phyloP scores from a whole-genome alignment of 2,888 invertebrate species.

The Protonemura montana region DNA sequence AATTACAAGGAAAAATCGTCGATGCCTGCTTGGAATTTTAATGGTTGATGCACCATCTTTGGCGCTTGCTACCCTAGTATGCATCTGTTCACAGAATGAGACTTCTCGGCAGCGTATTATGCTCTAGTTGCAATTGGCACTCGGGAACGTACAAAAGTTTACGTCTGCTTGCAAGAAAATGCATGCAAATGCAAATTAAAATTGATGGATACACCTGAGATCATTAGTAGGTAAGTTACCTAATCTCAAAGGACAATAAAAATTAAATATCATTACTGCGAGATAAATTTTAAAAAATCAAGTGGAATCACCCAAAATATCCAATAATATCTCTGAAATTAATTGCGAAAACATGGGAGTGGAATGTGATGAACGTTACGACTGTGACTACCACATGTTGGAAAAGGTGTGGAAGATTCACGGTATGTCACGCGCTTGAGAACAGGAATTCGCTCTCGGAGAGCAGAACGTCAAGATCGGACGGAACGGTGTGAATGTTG shows the following conservation, averaged over 20 bases:
- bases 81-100: not conserved
- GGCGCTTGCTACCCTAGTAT: not conserved
- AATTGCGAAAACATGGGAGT: not conserved
- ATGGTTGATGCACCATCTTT: not conserved
- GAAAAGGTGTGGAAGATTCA: constrained; percentile 45
- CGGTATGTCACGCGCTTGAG: constrained; percentile 60
- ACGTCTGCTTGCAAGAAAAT: not conserved
- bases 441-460: constrained; percentile 67
- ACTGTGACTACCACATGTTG: not conserved
- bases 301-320: not conserved
- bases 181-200: not conserved
- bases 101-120: not conserved
- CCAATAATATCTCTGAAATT: not conserved
- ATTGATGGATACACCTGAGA: not conserved
- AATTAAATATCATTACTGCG: not conserved
- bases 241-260: not conserved
- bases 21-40: not conserved
- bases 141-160: not conserved
- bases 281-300: not conserved
- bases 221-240: not conserved
- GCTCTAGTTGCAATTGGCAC: not conserved
- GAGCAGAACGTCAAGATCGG: constrained; percentile 67
- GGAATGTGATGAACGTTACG: not conserved
- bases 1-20: not conserved
- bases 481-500: constrained; percentile 68